phyloP scores from a whole-genome alignment of 2,888 invertebrate species.

The Nymphalis c-album region DNA sequence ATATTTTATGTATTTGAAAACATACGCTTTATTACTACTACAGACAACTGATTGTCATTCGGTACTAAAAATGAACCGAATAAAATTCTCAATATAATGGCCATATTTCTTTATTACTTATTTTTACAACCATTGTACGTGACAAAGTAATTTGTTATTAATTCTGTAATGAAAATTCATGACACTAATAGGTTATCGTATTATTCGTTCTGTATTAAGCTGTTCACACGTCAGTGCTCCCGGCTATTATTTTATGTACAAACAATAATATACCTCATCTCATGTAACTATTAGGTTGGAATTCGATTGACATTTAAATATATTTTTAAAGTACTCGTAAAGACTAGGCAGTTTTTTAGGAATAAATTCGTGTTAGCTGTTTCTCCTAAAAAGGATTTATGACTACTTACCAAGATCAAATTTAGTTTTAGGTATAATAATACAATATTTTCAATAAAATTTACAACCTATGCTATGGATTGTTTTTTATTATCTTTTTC shows the following conservation, averaged over 20 bases:
- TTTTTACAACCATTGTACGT: slow-evolving; percentile 18
- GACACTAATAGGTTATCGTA: slow-evolving; percentile 29
- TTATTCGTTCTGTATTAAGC: slow-evolving; percentile 20
- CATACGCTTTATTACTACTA: too few species aligned
- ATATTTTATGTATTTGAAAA: too few species aligned
- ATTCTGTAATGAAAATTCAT: slow-evolving; percentile 34
- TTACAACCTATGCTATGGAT: too few species aligned
- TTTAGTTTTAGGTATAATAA: background rate
- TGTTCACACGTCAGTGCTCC: slow-evolving; percentile 19
- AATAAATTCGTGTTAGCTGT: slow-evolving; percentile 2
- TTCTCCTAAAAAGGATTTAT: background rate
- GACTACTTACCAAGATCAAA: background rate
- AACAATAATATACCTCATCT: background rate
- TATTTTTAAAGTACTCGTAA: background rate
- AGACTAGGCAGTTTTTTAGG: background rate
- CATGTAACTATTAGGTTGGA: background rate
- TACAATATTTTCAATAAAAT: background rate
- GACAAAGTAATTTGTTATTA: slow-evolving; percentile 25
- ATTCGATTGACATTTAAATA: background rate
- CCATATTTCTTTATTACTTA: background rate
- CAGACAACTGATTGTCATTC: too few species aligned
- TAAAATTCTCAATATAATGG: background rate
- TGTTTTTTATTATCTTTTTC: too few species aligned
- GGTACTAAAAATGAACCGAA: too few species aligned
- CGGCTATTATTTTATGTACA: background rate